Conservation (phyloP, 2,888 invertebrate species). For the Drosophila prolongata region DNA sequence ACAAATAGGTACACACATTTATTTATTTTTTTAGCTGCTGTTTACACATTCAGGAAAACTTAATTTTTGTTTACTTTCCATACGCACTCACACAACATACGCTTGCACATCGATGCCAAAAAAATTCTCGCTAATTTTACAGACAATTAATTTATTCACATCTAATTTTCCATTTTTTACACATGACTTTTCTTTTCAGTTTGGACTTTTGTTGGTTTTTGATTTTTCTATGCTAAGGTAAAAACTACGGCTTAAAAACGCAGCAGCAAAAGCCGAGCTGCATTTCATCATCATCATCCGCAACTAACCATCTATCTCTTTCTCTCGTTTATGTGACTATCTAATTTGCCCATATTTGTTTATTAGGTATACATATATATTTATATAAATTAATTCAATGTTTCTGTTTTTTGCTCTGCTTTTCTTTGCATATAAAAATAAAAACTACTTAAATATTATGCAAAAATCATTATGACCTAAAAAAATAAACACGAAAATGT, state of each 20-base stretch:
- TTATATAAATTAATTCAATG: constrained; percentile 66
- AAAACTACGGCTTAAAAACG: constrained; percentile 48
- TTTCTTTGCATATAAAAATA: constrained; percentile 71
- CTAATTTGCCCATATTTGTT: constrained; percentile 51
- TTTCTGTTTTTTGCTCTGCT: constrained; percentile 50
- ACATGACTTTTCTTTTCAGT: constrained; percentile 52
- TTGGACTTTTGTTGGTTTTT: constrained; percentile 44
- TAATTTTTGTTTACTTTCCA: constrained; percentile 38
- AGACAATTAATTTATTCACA: constrained; percentile 41
- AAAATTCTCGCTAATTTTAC: constrained; percentile 50
- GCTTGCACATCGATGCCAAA: constrained; percentile 15
- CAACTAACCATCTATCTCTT: constrained; percentile 34
- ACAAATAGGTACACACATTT: constrained; percentile 73
- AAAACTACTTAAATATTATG: constrained; percentile 74
- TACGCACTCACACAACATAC: constrained; percentile 18
- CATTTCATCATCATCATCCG: constrained; percentile 31
- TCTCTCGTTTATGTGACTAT: constrained; percentile 58
- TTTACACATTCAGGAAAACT: constrained; percentile 46
- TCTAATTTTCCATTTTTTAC: constrained; percentile 31
- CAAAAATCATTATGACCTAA: constrained; percentile 62
- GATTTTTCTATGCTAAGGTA: constrained; percentile 38
- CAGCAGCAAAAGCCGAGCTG: constrained; percentile 50
- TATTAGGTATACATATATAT: constrained; percentile 26
- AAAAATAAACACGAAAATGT: constrained; percentile 54
- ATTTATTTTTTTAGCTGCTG: constrained; percentile 49